Base-by-base conservation (phyloP, 2,888 invertebrate species). In the Xylota segnis region DNA sequence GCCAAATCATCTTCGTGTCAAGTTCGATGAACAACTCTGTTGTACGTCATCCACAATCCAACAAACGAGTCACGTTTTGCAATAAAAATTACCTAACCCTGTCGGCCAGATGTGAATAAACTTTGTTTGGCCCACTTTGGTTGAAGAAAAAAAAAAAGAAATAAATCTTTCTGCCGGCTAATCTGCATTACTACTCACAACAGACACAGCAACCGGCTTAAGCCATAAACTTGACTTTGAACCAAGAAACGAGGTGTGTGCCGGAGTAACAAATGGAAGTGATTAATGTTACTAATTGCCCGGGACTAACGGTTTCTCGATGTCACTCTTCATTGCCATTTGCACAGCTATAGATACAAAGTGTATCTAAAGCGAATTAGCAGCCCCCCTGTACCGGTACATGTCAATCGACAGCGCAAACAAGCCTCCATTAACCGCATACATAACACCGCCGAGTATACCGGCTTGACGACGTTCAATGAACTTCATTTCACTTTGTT, bases 381-480 rank as follows among this genome's bases (percentile, higher is more conserved):
- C 18, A 58, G 37, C 29, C 0, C 7, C 14, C 32, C 14, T 7
- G 18, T 59, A 40, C 59, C 59, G 40, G 40, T 40, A 14, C 32
- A n/a, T 37, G 59, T 10, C 59, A 59, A 59, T 40, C 40, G 59
- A 5, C 12, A 16, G 9, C 40, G 40, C 40, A 59, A 59, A 40
- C 59, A 59, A 40, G 40, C 29, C 54, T 27, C 14, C 54, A 32
- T n/a, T 29, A 9, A 29, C 40, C 18, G 12, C 37, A 34, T 5
- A 34, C 56, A 56, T 1, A 12, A 16, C 37, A n/a, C 32, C 5
- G 0, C 34, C 5, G 14, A 34, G 3, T n/a, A 54, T 40, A 70
- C 68, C 54, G 16, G 43, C 54, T 54, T 14, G 54, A 34, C 56
- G 12, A 29, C 56, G 70, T 70, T 70, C 70, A 43, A 23, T 70